A percentile compares a stretch with the other conserved stretches of the same genome.
Conservation (phyloP, 1,140 invertebrate genomes). For the Antheraea pernyi region DNA sequence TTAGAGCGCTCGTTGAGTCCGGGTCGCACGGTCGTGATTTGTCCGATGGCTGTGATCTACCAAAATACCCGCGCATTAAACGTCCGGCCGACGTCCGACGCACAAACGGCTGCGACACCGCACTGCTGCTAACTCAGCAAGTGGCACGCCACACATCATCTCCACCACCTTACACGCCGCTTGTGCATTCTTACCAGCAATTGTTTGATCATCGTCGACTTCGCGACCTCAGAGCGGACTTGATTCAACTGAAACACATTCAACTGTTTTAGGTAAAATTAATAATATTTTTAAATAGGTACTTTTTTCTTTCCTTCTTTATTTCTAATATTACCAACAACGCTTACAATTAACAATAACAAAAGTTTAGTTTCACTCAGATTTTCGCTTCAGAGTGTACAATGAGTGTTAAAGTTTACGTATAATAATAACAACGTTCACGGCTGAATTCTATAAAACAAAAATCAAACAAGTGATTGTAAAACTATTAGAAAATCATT, state of each 20-base stretch:
- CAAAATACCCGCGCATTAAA: constrained; percentile 75
- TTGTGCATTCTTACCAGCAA: constrained; percentile 6
- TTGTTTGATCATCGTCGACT: constrained; percentile 3
- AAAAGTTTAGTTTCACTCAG: neutral
- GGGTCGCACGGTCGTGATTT: constrained; percentile 76
- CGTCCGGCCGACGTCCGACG: constrained; percentile 47
- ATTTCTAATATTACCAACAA: neutral
- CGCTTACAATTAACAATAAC: neutral
- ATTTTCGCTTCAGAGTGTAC: neutral
- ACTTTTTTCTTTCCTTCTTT: neutral
- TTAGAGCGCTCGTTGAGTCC: constrained; percentile 72
- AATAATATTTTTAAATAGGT: neutral
- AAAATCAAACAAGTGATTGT: neutral
- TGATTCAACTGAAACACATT: neutral
- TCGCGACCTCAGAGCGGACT: constrained; percentile 7
- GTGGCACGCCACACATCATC: constrained; percentile 39
- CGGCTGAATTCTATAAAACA: neutral
- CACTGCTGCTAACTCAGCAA: constrained; percentile 52
- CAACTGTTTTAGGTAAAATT: constrained; percentile 1
- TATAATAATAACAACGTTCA: neutral
- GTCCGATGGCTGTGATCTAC: constrained; percentile 75
- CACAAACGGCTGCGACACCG: constrained; percentile 60
- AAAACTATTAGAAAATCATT: neutral
- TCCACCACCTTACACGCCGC: constrained; percentile 15
- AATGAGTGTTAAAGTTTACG: neutral